phyloP scores from a whole-genome alignment of 2,797 vertebrate genomes.

The Acanthurus leucopareius region DNA sequence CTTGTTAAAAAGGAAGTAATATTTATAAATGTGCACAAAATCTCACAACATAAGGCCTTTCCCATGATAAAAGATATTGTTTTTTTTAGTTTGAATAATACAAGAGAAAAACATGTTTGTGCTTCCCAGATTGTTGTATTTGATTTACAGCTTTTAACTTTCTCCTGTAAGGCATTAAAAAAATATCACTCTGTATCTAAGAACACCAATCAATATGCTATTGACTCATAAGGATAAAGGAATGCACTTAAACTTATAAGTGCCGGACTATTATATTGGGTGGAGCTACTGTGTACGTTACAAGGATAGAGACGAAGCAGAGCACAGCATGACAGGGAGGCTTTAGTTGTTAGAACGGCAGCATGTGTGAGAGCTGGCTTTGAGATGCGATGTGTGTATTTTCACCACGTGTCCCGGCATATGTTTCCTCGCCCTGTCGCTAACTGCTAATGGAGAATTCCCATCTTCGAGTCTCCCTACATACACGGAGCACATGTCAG shows the following conservation, averaged over 20 bases:
- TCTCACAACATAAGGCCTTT: too few species aligned
- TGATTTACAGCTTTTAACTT: too few species aligned
- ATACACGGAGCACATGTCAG: neutral
- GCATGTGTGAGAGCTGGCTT: neutral
- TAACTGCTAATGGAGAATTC: slow-evolving; percentile 48
- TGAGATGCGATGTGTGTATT: slow-evolving; percentile 11
- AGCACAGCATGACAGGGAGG: neutral
- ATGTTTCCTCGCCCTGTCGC: slow-evolving; percentile 5
- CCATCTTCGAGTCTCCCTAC: slow-evolving; percentile 25
- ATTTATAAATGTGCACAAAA: too few species aligned
- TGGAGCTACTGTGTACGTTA: slow-evolving; percentile 1
- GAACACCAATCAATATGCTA: slow-evolving; percentile 3
- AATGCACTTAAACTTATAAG: neutral
- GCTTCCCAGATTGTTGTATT: neutral
- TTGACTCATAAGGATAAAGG: neutral
- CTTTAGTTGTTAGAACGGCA: neutral
- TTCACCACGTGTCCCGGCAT: slow-evolving; percentile 14
- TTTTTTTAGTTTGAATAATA: neutral
- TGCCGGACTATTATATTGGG: neutral
- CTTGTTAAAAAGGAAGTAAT: too few species aligned
- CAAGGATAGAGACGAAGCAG: neutral
- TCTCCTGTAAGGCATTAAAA: neutral
- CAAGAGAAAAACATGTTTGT: neutral
- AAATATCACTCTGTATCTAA: neutral
- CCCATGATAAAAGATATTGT: too few species aligned